Base-by-base conservation (phyloP, 2,797 vertebrate genomes). In the Mastacembelus armatus region DNA sequence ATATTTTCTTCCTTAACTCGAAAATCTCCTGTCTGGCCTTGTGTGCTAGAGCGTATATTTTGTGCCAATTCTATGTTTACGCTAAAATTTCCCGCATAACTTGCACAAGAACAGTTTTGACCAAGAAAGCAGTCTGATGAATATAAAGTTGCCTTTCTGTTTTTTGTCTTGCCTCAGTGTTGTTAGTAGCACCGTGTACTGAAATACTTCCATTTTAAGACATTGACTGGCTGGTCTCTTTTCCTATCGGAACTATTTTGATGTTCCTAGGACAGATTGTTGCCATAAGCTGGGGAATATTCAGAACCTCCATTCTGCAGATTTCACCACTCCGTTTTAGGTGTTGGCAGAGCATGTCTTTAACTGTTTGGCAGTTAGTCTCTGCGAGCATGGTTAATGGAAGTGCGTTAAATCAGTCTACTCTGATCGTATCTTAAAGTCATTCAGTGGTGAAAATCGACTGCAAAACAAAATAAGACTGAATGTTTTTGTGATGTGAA, bases 21-120 rank as follows among this genome's bases (percentile, higher is more conserved):
- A 74, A 42, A 45, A 51, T 57, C 52, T 60, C 70, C 64, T 54
- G 52, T 62, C 54, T 42, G 69, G 10, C 60, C 51, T 60, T 45
- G 71, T 77, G 71, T 67, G 68, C 47, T 62, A 57, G 55, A 81
- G 35, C 29, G 7, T 68, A 55, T 75, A 70, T 71, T 67, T 76
- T 67, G 81, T 84, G 84, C 80, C 83, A 85, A 63, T 73, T 84
- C 30, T 80, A 70, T 85, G 89, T 92, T 91, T 89, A 91, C 80
- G 66, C 81, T 78, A 72, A 87, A 63, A 67, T 71, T 85, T 73
- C 68, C 80, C 89, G 92, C 90, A 91, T 77, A 89, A 89, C 88
- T 94, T 92, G 86, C 86, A 90, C 90, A 93, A 84, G 61, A 84
- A 72, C 65, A 78, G 62, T 80, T 83, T 64, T 58, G 54, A 84